These are phyloP conservation scores for Pantala flavescens DNA, from an alignment of 1,140 invertebrate genomes.

Conservation along the genomic window DNA sequence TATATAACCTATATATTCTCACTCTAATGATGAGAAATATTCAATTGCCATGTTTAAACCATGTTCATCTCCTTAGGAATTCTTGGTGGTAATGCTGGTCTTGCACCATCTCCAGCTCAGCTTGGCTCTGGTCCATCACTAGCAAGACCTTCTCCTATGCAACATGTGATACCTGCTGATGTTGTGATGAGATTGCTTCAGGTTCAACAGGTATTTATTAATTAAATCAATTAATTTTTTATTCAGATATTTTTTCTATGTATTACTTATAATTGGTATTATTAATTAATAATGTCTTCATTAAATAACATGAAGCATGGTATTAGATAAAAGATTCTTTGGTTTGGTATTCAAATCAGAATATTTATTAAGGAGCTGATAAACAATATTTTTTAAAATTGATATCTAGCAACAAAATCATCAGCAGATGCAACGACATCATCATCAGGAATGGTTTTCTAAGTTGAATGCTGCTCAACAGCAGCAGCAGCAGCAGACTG, in stretches of 20 bases:
- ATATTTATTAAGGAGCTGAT: too few relatives aligned
- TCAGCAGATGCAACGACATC: background rate
- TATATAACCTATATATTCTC: too few relatives aligned
- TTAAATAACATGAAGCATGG: too few relatives aligned
- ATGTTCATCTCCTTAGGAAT: background rate
- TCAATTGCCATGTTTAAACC: too few relatives aligned
- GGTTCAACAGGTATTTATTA: conserved; percentile 34
- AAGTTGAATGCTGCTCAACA: background rate
- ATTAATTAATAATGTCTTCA: too few relatives aligned
- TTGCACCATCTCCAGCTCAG: background rate
- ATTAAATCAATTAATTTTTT: too few relatives aligned
- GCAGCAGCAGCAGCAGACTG: background rate
- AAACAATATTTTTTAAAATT: too few relatives aligned
- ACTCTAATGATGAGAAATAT: too few relatives aligned
- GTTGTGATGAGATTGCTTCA: conserved; percentile 41
- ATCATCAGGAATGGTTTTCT: background rate
- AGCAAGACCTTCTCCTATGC: conserved; percentile 19
- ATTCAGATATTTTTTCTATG: too few relatives aligned
- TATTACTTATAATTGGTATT: too few relatives aligned
- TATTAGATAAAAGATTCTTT: too few relatives aligned
- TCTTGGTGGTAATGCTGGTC: background rate
- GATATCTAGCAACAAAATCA: background rate
- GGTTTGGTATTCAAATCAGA: too few relatives aligned
- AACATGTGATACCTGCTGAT: conserved; percentile 40
- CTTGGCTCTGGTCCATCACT: background rate